Base-by-base conservation (phyloP, 2,888 invertebrate genomes). In the Drosophila borborema region DNA sequence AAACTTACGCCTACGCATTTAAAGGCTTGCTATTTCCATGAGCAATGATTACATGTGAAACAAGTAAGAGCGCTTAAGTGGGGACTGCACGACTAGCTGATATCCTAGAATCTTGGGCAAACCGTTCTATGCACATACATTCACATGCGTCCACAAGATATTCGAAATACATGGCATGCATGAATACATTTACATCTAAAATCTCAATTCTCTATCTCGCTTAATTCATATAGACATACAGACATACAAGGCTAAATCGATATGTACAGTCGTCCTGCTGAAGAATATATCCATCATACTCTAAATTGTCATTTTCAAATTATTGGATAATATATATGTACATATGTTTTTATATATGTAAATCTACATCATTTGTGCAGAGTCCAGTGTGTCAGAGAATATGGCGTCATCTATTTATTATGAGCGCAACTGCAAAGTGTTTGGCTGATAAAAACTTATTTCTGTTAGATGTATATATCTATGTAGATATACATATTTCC, bases 11-110 rank as follows among this genome's bases (percentile, higher is more conserved):
- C 76, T 23, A 77, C 72, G 62, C 72, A 63, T 55, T 80, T 51
- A n/a, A 9, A 3, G 23, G 20, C 14, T 63, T 69, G 49, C 63
- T 61, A 74, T 66, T 77, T 77, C 65, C 80, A 77, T 62, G 68
- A 62, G 10, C 60, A 58, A n/a, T 34, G 56, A 56, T 79, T 77
- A 79, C 75, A 65, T 45, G 55, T 14, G 54, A 38, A 40, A 61
- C 34, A 51, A 18, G 10, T 6, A 31, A 31, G n/a, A 49, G 31
- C 31, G 49, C 2, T n/a, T 6, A 2, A 14, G 3, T 10, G 10
- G 31, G 49, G 7, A 12, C 12, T 51, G 10, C 2, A 7, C 31
- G 49, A 51, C 49, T 51, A 3, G 12, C 6, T 34, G 7, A 45
- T 45, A 23, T 23, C 45, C 45, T 36, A 28, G 28, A 28, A 28